Evolutionary conservation across 2,888 invertebrate genomes (phyloP).

Genomic region (Syrista parreyssii): DNA sequence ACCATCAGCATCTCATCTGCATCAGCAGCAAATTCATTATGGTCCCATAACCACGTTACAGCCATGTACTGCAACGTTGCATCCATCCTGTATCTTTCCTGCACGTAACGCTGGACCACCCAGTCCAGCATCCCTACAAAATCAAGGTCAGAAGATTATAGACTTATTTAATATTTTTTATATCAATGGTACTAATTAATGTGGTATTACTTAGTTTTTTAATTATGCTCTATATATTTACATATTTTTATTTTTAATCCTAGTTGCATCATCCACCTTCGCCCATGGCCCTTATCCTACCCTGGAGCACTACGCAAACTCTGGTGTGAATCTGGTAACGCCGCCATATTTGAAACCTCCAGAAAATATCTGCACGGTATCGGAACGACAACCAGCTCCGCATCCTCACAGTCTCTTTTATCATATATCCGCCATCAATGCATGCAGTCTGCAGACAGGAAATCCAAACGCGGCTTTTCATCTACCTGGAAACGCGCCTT

Average conservation of each 20-base stretch:
- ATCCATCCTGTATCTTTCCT: constrained; percentile 50
- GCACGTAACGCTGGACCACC: constrained; percentile 38
- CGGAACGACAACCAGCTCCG: constrained; percentile 36
- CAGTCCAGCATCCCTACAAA: constrained; percentile 34
- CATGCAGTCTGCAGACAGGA: constrained; percentile 44
- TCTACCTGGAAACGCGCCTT: constrained; percentile 37
- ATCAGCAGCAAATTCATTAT: constrained; percentile 50
- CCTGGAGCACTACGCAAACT: constrained; percentile 46
- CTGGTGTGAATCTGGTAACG: constrained; percentile 44
- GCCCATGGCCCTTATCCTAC: constrained; percentile 41
- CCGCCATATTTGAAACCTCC: constrained; percentile 53
- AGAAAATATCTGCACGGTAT: constrained; percentile 49
- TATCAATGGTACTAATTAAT: background rate
- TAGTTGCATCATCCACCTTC: constrained; percentile 49
- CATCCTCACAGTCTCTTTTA: constrained; percentile 40
- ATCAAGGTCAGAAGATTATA: constrained; percentile 42
- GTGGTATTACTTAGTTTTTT: background rate
- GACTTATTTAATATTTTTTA: background rate
- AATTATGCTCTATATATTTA: background rate
- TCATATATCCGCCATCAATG: constrained; percentile 42
- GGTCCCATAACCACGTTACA: constrained; percentile 51
- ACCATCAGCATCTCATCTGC: constrained; percentile 26
- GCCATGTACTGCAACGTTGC: constrained; percentile 43
- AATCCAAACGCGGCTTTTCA: constrained; percentile 44
- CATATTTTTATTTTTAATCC: constrained; percentile 32